Conservation (phyloP, 2,113 vertebrate genomes). For the Pavo muticus region DNA sequence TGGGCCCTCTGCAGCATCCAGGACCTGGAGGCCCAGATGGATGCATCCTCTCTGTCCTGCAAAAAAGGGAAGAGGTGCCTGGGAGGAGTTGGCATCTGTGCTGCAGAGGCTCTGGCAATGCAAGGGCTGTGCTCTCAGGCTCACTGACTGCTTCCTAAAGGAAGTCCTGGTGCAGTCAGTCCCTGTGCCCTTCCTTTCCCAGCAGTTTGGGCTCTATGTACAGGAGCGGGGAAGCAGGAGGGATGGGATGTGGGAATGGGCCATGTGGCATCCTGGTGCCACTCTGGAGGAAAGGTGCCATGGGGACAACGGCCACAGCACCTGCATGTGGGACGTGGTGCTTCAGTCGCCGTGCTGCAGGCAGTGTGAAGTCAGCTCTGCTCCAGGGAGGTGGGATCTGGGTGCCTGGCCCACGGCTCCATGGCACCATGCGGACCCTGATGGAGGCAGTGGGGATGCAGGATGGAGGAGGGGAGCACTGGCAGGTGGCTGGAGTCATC, state of each 20-base stretch:
- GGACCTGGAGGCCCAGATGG: neutral
- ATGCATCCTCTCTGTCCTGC: neutral
- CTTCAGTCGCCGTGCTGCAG: neutral
- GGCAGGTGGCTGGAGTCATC: accelerated
- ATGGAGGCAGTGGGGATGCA: neutral
- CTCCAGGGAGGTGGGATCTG: neutral
- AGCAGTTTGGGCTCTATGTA: no score
- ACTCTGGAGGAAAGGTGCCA: neutral
- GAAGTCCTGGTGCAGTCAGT: neutral
- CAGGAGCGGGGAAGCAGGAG: neutral
- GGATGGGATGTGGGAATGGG: neutral
- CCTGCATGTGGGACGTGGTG: neutral
- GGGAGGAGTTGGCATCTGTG: no score
- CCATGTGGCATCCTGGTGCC: neutral
- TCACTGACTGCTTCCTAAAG: neutral
- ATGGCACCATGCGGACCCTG: neutral
- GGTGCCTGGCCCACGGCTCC: neutral
- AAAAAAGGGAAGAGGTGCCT: neutral
- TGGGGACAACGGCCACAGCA: neutral
- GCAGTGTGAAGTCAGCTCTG: neutral
- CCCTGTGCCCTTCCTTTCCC: neutral
- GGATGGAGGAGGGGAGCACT: neutral
- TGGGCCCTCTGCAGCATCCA: no score
- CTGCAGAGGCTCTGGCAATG: neutral
- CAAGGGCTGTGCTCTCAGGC: neutral